Conservation (phyloP, 2,888 invertebrate species). For the Agrypnus murinus region DNA sequence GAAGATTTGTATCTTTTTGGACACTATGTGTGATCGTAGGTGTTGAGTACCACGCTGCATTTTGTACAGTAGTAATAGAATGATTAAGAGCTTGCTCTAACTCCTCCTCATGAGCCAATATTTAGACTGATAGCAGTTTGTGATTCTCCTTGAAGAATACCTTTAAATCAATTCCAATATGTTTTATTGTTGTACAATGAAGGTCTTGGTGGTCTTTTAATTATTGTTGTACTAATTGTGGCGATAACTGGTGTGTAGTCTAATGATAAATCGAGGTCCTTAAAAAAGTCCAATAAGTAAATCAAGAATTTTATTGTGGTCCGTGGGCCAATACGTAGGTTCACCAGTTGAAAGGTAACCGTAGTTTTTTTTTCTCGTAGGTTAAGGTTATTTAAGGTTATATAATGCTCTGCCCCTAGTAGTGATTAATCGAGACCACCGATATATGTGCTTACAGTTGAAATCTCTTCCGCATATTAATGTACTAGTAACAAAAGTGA, state of each 20-base stretch:
- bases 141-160: slow-evolving; percentile 5
- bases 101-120: slow-evolving; percentile 7
- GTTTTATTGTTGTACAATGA: slow-evolving; percentile 21
- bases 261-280: slow-evolving; percentile 16
- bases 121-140: slow-evolving; percentile 3
- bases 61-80: slow-evolving; percentile 15
- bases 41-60: slow-evolving; percentile 12
- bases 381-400: no score
- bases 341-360: no score
- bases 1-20: slow-evolving; percentile 5
- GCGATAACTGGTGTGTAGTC: slow-evolving; percentile 11
- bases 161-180: slow-evolving; percentile 10
- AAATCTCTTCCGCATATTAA: no score
- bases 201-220: slow-evolving; percentile 17
- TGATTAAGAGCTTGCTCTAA: not conserved
- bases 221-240: no score
- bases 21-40: slow-evolving; percentile 1
- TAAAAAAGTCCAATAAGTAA: no score
- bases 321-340: no score
- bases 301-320: no score
- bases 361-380: no score
- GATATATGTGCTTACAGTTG: no score
- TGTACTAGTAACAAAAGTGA: no score
- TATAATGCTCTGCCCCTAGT: no score
- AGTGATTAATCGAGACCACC: no score